These are phyloP conservation scores for Eidolon dupreanum DNA, from an alignment of 2,797 vertebrate genomes.

Conservation along the genomic window DNA sequence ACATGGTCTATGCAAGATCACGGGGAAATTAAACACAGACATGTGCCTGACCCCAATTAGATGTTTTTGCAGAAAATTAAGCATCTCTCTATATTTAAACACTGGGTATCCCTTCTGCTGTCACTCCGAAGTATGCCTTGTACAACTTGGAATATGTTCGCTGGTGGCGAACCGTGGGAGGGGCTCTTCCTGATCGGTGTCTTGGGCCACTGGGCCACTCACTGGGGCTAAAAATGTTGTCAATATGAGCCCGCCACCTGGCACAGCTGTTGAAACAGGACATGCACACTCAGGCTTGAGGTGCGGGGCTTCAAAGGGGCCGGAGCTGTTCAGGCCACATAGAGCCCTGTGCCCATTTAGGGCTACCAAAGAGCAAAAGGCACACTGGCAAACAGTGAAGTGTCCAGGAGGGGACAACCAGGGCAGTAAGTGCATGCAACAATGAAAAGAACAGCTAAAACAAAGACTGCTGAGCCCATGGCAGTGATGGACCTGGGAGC, in stretches of 20 bases:
- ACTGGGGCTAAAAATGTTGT: not conserved
- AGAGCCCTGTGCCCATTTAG: not conserved
- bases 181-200: not conserved
- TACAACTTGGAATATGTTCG: too few relatives aligned
- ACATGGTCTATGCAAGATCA: rapidly evolving
- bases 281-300: rapidly evolving
- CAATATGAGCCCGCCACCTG: rapidly evolving
- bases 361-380: not conserved
- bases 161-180: not conserved
- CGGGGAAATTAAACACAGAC: not conserved
- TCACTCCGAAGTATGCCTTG: not conserved
- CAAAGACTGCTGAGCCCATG: rapidly evolving
- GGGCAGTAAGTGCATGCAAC: not conserved
- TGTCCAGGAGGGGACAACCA: not conserved
- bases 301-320: rapidly evolving
- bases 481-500: not conserved
- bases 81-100: not conserved
- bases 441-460: not conserved
- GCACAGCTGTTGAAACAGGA: not conserved
- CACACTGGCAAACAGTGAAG: not conserved
- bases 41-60: not conserved
- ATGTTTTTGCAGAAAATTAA: not conserved
- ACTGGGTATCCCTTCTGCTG: not conserved
- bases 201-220: not conserved
- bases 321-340: not conserved